Evolutionary conservation across 2,797 vertebrate genomes (phyloP), one percentile per base, ranked within the genome.

Genomic region (Heliangelus exortis): DNA sequence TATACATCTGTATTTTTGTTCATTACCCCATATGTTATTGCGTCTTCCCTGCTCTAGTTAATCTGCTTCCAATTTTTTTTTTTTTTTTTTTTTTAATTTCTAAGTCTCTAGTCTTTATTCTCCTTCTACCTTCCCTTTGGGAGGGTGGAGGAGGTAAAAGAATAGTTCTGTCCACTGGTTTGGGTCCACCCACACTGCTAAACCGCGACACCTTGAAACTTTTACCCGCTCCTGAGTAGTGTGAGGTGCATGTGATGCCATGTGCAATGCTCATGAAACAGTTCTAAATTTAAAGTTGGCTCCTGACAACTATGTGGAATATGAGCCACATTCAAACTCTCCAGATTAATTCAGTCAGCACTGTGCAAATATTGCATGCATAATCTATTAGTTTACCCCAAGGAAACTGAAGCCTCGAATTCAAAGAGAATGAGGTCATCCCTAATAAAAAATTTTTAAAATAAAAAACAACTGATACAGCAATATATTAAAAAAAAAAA

Each of bases 361-460:
- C 80, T 86, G 94, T 96, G 97, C 97, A 98, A 98, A 98, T 98
- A 98, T 96, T 75, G 96, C 98, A 98, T 98, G 97, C 97, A 98
- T 98, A 98, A 98, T 98, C 98, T 98, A 98, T 98, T 98, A 98
- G 98, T 98, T 98, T 98, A 98, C 97, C 96, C 97, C 95, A 97
- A 97, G 97, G 97, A 98, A 98, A 98, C 95, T 45, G 94, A 97
- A 98, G 97, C 97, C 96, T 83, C 97, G 97, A 97, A 98, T 98
- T 98, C 96, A 98, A 97, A 96, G 92, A 95, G 97, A 98, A 98
- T 98, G 98, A 98, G 98, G 97, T 98, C 98, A 98, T 98, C 97
- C 97, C 97, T 97, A 98, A 98, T 97, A 97, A 97, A 97, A 96
- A 95, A 41, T 14, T 14, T 14, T 14, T 14, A 41, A 41, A 41